Conservation (phyloP, 2,888 invertebrate genomes). For the Ditula angustiorana region DNA sequence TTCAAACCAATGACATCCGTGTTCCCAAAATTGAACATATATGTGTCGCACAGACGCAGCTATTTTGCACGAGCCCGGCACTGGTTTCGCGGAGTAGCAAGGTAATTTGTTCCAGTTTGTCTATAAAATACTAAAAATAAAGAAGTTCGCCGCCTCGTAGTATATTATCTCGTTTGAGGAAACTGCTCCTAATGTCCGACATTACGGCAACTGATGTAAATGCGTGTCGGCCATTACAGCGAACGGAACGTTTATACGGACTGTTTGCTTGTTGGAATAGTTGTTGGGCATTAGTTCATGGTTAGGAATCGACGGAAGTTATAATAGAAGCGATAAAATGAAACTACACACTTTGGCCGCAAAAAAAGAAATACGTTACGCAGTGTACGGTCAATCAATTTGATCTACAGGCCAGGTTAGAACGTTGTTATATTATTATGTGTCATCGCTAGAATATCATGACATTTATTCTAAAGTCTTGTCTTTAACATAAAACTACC, state of each 20-base stretch:
- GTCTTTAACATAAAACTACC: too few relatives aligned
- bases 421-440: too few relatives aligned
- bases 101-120: too few relatives aligned
- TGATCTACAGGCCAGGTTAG: too few relatives aligned
- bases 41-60: too few relatives aligned
- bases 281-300: conserved; percentile 18
- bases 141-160: conserved; percentile 31
- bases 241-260: conserved; percentile 53
- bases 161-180: conserved; percentile 65
- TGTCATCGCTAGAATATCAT: too few relatives aligned
- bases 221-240: conserved; percentile 71
- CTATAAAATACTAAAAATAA: conserved; percentile 16
- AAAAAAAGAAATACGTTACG: background rate
- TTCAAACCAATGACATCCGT: too few relatives aligned
- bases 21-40: too few relatives aligned
- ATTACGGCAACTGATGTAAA: conserved; percentile 78
- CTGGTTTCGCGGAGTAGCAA: too few relatives aligned
- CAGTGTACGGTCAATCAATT: too few relatives aligned
- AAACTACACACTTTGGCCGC: background rate
- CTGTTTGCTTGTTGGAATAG: conserved; percentile 42
- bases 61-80: too few relatives aligned
- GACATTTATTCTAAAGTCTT: too few relatives aligned
- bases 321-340: background rate
- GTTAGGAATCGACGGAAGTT: background rate
- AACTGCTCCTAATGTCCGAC: conserved; percentile 69